Conservation (phyloP, 2,113 vertebrate genomes). For the Lagopus muta region DNA sequence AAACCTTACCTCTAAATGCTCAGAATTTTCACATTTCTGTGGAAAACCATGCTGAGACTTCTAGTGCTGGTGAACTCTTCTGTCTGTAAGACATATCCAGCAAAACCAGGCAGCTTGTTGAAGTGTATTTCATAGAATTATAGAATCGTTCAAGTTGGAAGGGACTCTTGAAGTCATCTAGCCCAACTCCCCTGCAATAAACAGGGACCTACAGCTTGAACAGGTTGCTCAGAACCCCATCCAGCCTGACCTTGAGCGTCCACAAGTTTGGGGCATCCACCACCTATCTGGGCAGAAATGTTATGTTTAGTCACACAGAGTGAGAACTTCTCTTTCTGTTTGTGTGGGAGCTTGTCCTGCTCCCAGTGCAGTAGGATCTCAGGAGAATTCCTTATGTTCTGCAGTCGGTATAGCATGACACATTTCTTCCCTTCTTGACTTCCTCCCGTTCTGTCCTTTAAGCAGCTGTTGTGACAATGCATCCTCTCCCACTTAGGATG, state of each 20-base stretch:
- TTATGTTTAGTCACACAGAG: neutral
- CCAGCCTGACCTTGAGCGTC: no score
- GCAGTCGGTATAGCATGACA: neutral
- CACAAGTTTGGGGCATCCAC: no score
- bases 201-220: no score
- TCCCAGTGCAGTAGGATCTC: neutral
- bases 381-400: neutral
- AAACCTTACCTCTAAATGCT: neutral
- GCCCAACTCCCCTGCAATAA: no score
- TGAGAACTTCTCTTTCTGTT: neutral
- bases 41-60: fast-evolving
- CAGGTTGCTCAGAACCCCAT: no score
- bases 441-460: neutral
- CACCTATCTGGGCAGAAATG: no score
- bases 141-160: no score
- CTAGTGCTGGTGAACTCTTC: neutral
- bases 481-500: fast-evolving
- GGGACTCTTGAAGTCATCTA: no score
- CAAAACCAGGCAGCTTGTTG: neutral
- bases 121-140: no score
- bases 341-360: fast-evolving
- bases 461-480: neutral
- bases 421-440: neutral
- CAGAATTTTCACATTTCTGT: neutral
- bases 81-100: neutral